A percentile compares a stretch with the other conserved stretches of the same genome.
Evolutionary conservation across 2,113 vertebrate species (phyloP).

Genomic region (Dicaeum eximium): DNA sequence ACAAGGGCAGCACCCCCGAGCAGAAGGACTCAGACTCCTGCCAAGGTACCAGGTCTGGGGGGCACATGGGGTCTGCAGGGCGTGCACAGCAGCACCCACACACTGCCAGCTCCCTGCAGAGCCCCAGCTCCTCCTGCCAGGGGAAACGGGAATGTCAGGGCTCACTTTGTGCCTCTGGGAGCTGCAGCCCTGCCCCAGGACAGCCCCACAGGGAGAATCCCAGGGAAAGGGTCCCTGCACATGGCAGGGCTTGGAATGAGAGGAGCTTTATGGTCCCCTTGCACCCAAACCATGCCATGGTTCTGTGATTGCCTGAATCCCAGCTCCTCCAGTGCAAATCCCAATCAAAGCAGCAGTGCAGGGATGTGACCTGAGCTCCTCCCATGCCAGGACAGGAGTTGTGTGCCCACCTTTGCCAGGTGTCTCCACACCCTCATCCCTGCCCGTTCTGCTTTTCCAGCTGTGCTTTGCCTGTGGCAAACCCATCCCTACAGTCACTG

Average conservation of each 20-base stretch:
- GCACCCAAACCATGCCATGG: background rate
- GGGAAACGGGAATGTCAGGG: background rate
- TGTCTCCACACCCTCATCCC: background rate
- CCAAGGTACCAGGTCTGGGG: background rate
- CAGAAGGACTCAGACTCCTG: background rate
- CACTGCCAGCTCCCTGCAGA: fast-evolving
- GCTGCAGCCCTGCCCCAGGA: background rate
- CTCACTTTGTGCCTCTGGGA: background rate
- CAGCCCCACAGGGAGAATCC: background rate
- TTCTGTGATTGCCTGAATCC: background rate
- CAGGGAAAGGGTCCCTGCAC: background rate
- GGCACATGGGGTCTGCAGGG: fast-evolving
- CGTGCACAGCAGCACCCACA: background rate
- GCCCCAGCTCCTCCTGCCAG: fast-evolving
- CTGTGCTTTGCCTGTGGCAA: background rate
- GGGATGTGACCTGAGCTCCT: background rate
- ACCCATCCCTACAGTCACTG: fast-evolving
- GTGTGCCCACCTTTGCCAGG: background rate
- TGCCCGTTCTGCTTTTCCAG: background rate
- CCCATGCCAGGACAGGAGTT: fast-evolving
- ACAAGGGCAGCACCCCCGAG: background rate
- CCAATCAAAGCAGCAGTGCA: background rate
- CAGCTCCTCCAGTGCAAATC: background rate
- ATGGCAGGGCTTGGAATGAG: background rate
- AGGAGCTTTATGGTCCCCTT: background rate